Base-by-base conservation (phyloP, 2,797 vertebrate species). In the Staurois parvus region DNA sequence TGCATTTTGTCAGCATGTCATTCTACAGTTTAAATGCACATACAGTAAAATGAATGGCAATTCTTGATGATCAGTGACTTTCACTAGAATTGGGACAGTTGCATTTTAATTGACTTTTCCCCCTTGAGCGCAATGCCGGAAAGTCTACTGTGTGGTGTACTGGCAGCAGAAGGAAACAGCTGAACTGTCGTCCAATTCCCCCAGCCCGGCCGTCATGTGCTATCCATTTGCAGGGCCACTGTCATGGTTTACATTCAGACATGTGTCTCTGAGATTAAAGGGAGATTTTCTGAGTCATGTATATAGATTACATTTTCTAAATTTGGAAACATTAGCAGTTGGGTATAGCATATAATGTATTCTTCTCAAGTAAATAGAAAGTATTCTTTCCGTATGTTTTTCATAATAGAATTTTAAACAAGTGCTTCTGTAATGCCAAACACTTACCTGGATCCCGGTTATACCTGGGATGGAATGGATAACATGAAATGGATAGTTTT, bases 241-340 rank as follows among this genome's bases (percentile, higher is more conserved):
- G 87, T 88, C 83, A 84, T 89, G 88, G 88, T 85, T 87, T 89
- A 84, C 87, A 91, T 92, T 88, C 88, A 90, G 91, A 89, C 87
- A 84, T 84, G 67, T 87, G 89, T 91, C 91, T 90, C 89, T 86
- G 88, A 90, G 90, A 90, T 89, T 88, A 85, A 88, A 87, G 76
- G 34, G 89, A 91, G 88, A 81, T 90, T 84, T 89, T 90, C 72
- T 64, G 85, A 84, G 77, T 84, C 81, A 88, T 85, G 84, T 81
- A 89, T 88, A 88, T 89, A 90, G 90, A 92, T 92, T 89, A 88
- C 78, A 40, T 88, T 69, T 81, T 89, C 92, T 93, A 91, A 92
- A 92, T 91, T 93, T 91, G 92, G 92, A 93, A 92, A 89, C 88
- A 90, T 90, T 91, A 92, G 88, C 89, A 91, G 91, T 91, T 90